Evolutionary conservation across 1,140 invertebrate genomes (phyloP).

Genomic region (Trigoniulus corallinus): DNA sequence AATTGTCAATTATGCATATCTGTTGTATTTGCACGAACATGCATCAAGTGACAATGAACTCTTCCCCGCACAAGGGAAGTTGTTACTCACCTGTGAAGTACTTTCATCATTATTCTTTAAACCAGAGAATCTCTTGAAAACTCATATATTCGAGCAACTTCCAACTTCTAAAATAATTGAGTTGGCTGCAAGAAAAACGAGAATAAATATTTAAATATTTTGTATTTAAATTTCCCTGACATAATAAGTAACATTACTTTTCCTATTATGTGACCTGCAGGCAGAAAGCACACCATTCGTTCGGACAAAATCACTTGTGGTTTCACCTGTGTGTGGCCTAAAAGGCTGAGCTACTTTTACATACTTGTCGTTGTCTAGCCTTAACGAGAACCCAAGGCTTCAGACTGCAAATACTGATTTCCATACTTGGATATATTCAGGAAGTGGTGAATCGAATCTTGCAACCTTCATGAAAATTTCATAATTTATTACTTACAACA

Average conservation of each 20-base stretch:
- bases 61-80: too few relatives aligned
- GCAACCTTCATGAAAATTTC: conserved; percentile 30
- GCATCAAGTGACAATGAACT: too few relatives aligned
- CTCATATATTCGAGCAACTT: conserved; percentile 46
- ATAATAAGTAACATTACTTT: conserved; percentile 34
- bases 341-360: conserved; percentile 65
- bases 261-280: conserved; percentile 70
- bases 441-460: conserved; percentile 73
- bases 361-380: conserved; percentile 51
- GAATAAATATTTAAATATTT: too few relatives aligned
- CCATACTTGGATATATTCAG: conserved; percentile 76
- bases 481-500: too few relatives aligned
- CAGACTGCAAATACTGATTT: conserved; percentile 91
- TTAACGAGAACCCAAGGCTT: conserved; percentile 93
- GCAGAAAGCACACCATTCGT: conserved; percentile 44
- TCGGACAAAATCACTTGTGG: conserved; percentile 37
- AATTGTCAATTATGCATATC: too few relatives aligned
- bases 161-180: conserved; percentile 78
- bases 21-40: too few relatives aligned
- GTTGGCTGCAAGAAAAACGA: conserved; percentile 35
- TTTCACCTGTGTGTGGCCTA: conserved; percentile 65
- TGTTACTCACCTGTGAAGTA: too few relatives aligned
- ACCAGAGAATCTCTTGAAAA: conserved; percentile 65
- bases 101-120: too few relatives aligned
- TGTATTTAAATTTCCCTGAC: background rate